A percentile compares a stretch with the other conserved stretches of the same genome.
Conservation (phyloP, 1,140 invertebrate genomes). For the Caenorhabditis elegans region DNA sequence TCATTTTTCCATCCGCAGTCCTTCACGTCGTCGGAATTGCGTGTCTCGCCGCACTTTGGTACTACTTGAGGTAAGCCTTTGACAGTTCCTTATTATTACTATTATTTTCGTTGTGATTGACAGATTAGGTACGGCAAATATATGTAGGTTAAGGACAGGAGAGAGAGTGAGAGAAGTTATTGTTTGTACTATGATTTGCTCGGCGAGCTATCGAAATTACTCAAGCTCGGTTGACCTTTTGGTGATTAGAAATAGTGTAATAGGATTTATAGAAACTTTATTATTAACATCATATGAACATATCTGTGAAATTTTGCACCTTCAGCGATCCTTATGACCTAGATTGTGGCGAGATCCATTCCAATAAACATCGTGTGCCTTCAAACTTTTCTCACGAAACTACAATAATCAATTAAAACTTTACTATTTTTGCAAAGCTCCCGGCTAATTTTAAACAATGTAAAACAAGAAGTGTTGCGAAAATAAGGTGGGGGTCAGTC, state of each 20-base stretch:
- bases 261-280: no score
- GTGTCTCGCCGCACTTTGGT: conserved; percentile 65
- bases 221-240: background rate
- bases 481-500: background rate
- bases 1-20: conserved; percentile 64
- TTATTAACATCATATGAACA: no score
- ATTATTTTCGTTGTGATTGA: no score
- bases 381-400: no score
- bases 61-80: conserved; percentile 61
- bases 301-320: no score
- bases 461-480: conserved; percentile 27
- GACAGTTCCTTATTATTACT: conserved; percentile 15
- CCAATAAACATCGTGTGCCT: no score
- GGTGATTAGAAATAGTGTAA: no score
- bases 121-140: conserved; percentile 17
- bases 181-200: background rate
- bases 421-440: no score
- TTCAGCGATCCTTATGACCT: no score
- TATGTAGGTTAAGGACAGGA: background rate
- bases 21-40: conserved; percentile 64
- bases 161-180: background rate
- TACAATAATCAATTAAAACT: no score
- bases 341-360: no score
- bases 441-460: no score
- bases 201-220: conserved; percentile 21